Evolutionary conservation across 2,797 vertebrate species (phyloP).

Genomic region (Rhinichthys osculus): DNA sequence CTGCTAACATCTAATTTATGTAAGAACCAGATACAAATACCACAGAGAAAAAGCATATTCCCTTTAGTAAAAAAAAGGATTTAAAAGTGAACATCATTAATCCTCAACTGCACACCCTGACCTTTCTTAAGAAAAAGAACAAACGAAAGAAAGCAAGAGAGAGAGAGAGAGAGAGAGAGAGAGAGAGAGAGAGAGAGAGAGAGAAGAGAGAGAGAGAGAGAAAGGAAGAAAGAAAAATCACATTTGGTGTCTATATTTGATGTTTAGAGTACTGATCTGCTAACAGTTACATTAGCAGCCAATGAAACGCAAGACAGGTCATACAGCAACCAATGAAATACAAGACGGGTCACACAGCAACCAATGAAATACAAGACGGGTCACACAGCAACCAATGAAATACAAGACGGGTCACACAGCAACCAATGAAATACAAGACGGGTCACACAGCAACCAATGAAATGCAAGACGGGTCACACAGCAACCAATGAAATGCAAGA

Average conservation of each 20-base stretch:
- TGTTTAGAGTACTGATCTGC: neutral
- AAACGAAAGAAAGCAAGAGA: neutral
- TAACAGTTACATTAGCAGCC: neutral
- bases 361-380: neutral
- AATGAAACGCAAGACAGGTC: neutral
- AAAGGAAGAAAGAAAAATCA: neutral
- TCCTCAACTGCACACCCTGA: constrained; percentile 9
- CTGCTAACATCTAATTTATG: constrained; percentile 29
- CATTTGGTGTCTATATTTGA: neutral
- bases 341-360: neutral
- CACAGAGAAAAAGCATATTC: neutral
- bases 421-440: neutral
- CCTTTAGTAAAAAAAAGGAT: neutral
- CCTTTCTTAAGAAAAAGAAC: neutral
- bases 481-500: neutral
- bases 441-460: neutral
- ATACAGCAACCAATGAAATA: neutral
- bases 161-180: neutral
- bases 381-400: neutral
- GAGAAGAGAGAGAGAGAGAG: constrained; percentile 33
- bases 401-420: neutral
- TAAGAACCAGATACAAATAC: neutral
- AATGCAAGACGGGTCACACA: neutral
- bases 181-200: neutral
- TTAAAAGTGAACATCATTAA: constrained; percentile 34